Conservation (phyloP, 2,888 invertebrate species). For the Hermaeophaga mercurialis region DNA sequence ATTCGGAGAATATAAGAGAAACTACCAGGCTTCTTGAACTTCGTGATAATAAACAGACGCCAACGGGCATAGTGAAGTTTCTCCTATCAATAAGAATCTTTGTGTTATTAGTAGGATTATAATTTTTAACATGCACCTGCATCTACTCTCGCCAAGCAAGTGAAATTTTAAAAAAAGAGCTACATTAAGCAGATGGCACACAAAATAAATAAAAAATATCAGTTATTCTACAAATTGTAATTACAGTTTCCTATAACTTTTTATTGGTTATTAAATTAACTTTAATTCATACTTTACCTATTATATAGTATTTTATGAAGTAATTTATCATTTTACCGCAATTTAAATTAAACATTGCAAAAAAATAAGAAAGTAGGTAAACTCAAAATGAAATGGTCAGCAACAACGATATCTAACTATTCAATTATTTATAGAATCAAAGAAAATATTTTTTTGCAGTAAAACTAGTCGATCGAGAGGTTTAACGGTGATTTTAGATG, state of each 20-base stretch:
- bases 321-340: too few species aligned
- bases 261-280: too few species aligned
- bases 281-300: too few species aligned
- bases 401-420: neutral
- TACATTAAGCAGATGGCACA: too few species aligned
- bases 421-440: neutral
- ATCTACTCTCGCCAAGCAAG: neutral
- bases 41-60: slow-evolving; percentile 12
- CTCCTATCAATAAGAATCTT: slow-evolving; percentile 7
- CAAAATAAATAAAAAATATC: too few species aligned
- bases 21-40: slow-evolving; percentile 5
- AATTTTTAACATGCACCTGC: slow-evolving; percentile 4
- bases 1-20: slow-evolving; percentile 13
- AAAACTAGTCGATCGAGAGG: slow-evolving; percentile 62
- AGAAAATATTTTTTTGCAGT: slow-evolving; percentile 47
- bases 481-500: slow-evolving; percentile 67
- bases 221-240: too few species aligned
- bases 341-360: too few species aligned
- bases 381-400: neutral
- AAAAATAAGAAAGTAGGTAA: neutral
- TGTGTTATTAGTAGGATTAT: neutral
- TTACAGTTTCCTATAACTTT: too few species aligned
- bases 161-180: neutral
- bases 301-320: too few species aligned
- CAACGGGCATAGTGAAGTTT: slow-evolving; percentile 6